These are phyloP conservation scores for Nasonia oneida DNA, from an alignment of 2,888 invertebrate species.

Conservation along the genomic window DNA sequence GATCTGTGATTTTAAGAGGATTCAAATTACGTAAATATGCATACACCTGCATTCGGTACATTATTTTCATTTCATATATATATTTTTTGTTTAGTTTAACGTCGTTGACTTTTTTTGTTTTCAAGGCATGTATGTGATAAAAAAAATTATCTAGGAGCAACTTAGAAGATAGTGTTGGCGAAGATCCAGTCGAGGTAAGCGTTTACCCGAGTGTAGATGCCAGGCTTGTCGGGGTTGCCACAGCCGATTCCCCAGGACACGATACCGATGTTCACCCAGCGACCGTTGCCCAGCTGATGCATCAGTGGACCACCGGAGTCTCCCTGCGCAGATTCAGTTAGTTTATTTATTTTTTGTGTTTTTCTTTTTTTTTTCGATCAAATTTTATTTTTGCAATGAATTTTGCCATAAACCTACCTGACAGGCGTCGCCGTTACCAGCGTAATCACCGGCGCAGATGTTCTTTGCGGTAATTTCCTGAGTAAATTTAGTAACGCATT, in stretches of 20 bases:
- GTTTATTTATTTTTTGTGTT: background rate
- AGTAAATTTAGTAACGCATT: slow-evolving; percentile 84
- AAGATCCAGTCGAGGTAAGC: slow-evolving; percentile 87
- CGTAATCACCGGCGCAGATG: slow-evolving; percentile 88
- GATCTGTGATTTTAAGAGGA: background rate
- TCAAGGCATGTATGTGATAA: background rate
- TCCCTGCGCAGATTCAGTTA: slow-evolving; percentile 81
- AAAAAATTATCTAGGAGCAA: background rate
- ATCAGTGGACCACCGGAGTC: slow-evolving; percentile 93
- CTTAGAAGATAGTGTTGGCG: slow-evolving; percentile 80
- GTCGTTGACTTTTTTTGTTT: background rate
- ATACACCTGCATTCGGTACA: background rate
- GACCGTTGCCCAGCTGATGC: slow-evolving; percentile 86
- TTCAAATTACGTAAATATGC: background rate
- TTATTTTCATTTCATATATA: background rate
- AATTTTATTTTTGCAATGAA: background rate
- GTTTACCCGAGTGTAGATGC: slow-evolving; percentile 89
- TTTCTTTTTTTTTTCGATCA: background rate
- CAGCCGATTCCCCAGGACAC: slow-evolving; percentile 94
- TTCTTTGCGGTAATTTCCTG: slow-evolving; percentile 85
- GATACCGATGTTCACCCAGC: slow-evolving; percentile 89
- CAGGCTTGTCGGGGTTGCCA: slow-evolving; percentile 88
- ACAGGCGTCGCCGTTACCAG: slow-evolving; percentile 91
- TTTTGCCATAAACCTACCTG: slow-evolving; percentile 81
- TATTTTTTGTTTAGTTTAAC: background rate